Conservation (phyloP, 1,140 invertebrate species). For the Macrosteles quadrilineatus region DNA sequence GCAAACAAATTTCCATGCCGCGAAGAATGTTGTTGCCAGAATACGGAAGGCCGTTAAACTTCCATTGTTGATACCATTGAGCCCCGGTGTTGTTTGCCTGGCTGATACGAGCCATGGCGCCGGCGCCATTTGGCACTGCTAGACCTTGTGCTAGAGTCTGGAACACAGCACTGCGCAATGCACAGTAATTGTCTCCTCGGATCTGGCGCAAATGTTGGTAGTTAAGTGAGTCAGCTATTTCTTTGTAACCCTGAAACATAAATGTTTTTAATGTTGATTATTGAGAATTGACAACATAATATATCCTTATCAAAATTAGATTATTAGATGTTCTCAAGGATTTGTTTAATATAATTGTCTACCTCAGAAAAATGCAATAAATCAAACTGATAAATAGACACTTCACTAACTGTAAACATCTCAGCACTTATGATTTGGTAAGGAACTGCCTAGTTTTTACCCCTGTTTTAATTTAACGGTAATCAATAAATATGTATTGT, state of each 20-base stretch:
- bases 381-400: too few species aligned
- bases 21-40: slow-evolving; percentile 40
- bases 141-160: slow-evolving; percentile 49
- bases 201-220: slow-evolving; percentile 49
- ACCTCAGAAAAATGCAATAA: too few species aligned
- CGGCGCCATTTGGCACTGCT: slow-evolving; percentile 40
- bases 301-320: too few species aligned
- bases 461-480: too few species aligned
- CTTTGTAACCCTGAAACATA: slow-evolving; percentile 47
- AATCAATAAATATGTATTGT: too few species aligned
- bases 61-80: slow-evolving; percentile 50
- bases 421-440: too few species aligned
- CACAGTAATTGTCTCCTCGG: slow-evolving; percentile 57
- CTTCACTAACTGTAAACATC: too few species aligned
- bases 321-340: too few species aligned
- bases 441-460: too few species aligned
- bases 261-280: too few species aligned
- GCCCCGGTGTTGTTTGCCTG: slow-evolving; percentile 36
- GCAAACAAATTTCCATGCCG: slow-evolving; percentile 46
- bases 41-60: slow-evolving; percentile 51
- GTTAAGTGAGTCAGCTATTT: slow-evolving; percentile 43
- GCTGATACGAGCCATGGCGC: slow-evolving; percentile 16
- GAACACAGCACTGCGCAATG: slow-evolving; percentile 52
- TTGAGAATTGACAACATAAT: too few species aligned
- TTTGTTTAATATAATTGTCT: too few species aligned